Conservation (phyloP, 1,140 invertebrate species). For the Lepidostoma basale region DNA sequence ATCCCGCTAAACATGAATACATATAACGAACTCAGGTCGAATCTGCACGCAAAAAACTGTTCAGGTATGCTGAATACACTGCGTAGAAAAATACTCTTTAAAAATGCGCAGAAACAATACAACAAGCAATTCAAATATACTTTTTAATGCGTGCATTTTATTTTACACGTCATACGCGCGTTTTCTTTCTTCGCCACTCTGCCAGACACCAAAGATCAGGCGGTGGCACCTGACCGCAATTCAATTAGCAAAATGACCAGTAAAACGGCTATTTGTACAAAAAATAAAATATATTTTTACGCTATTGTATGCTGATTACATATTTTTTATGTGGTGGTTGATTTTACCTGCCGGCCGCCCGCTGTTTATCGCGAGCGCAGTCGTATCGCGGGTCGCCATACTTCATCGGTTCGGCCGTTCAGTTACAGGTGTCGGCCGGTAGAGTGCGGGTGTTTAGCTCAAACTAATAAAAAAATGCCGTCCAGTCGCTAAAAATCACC, state of each 20-base stretch:
- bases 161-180: neutral
- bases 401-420: too few relatives aligned
- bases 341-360: neutral
- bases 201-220: constrained; percentile 12
- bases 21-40: constrained; percentile 15
- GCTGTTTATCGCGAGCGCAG: neutral
- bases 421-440: constrained; percentile 35
- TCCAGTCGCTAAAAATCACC: neutral
- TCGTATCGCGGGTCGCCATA: constrained; percentile 25
- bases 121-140: too few relatives aligned
- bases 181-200: neutral
- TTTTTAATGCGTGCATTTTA: neutral
- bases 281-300: neutral
- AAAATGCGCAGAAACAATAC: neutral
- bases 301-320: neutral
- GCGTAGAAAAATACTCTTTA: neutral
- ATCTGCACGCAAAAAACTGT: constrained; percentile 18
- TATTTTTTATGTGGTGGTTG: neutral
- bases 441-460: constrained; percentile 16
- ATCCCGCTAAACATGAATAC: constrained; percentile 16
- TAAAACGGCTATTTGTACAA: neutral
- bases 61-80: neutral
- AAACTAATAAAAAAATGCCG: constrained; percentile 13
- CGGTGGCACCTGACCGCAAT: constrained; percentile 5
- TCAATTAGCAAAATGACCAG: neutral